These are phyloP conservation scores for Patiria miniata DNA, from an alignment of 35 echinoderm and acorn worm genomes.

Conservation along the genomic window DNA sequence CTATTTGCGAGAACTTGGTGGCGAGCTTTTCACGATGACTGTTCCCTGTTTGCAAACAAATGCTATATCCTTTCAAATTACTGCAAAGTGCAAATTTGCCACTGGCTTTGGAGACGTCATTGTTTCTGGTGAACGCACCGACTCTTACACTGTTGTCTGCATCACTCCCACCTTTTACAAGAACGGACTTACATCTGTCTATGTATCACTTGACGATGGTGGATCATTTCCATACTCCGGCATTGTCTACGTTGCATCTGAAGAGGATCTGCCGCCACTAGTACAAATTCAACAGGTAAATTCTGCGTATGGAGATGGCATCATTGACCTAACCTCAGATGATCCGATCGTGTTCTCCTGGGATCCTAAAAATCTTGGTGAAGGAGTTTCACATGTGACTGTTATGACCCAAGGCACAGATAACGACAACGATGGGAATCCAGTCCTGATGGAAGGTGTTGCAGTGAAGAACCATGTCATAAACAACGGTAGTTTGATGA, in stretches of 20 bases:
- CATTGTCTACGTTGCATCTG: constrained; percentile 50
- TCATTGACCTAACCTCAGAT: constrained; percentile 41
- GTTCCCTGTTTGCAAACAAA: constrained; percentile 50
- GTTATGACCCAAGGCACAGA: neutral
- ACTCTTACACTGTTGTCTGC: constrained; percentile 45
- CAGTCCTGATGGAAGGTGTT: constrained; percentile 16
- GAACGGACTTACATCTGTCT: constrained; percentile 30
- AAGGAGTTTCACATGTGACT: constrained; percentile 6
- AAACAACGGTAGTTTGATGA: constrained; percentile 29
- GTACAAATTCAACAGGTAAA: constrained; percentile 6
- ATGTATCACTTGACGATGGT: constrained; percentile 58
- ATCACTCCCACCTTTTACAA: constrained; percentile 45
- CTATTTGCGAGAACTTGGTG: constrained; percentile 60
- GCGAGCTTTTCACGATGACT: constrained; percentile 49
- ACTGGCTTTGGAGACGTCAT: neutral
- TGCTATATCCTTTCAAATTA: neutral
- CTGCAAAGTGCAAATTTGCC: constrained; percentile 41
- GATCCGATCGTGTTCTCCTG: constrained; percentile 32
- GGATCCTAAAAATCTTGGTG: constrained; percentile 20
- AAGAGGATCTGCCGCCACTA: constrained; percentile 40
- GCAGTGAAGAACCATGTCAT: neutral
- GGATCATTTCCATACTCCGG: constrained; percentile 53
- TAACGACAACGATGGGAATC: neutral
- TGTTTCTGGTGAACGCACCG: neutral
- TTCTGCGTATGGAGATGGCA: neutral